A percentile compares a stretch with the other conserved stretches of the same genome.
Conservation (phyloP, 2,797 vertebrate species). For the Sparus aurata region DNA sequence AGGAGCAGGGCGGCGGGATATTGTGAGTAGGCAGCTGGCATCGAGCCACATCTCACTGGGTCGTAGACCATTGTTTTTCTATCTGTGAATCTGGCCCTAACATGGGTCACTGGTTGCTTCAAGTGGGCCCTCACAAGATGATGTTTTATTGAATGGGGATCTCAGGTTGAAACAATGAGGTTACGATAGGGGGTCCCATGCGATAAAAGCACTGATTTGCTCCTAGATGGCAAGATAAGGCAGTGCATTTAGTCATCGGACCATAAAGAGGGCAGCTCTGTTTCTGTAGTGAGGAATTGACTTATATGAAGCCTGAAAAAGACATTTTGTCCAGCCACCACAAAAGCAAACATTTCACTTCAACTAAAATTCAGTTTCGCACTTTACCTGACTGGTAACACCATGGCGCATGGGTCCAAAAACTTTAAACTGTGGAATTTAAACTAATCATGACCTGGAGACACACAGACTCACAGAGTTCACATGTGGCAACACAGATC, state of each 20-base stretch:
- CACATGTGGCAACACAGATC: constrained; percentile 33
- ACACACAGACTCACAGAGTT: constrained; percentile 1
- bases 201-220: constrained; percentile 52
- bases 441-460: constrained; percentile 17
- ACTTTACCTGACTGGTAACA: constrained; percentile 3
- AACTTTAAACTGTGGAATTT: neutral
- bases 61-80: constrained; percentile 66
- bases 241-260: constrained; percentile 30
- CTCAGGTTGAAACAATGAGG: constrained; percentile 50
- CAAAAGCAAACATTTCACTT: constrained; percentile 2
- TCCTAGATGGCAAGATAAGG: constrained; percentile 24
- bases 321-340: neutral
- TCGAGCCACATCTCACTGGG: constrained; percentile 55
- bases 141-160: constrained; percentile 58
- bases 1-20: constrained; percentile 42
- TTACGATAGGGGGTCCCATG: constrained; percentile 31
- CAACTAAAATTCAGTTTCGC: neutral
- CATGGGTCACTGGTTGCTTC: constrained; percentile 59
- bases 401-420: neutral
- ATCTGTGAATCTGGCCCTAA: constrained; percentile 47
- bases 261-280: constrained; percentile 31
- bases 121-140: constrained; percentile 46
- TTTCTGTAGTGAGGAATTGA: constrained; percentile 7
- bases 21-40: constrained; percentile 64
- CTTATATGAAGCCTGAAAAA: constrained; percentile 14